Conservation (phyloP, 2,888 invertebrate genomes). For the Apodemia mormo region DNA sequence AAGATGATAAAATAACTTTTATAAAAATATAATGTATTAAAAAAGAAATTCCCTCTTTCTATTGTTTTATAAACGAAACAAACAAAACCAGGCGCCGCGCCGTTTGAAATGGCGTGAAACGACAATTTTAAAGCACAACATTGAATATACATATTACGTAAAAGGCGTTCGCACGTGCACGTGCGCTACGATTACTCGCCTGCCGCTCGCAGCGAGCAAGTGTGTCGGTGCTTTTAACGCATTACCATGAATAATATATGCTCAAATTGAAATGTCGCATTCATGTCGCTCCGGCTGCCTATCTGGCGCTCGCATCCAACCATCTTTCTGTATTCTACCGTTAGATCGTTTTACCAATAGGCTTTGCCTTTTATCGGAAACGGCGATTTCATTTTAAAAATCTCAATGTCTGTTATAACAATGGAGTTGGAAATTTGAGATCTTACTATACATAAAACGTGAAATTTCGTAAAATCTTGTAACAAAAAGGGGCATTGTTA, state of each 20-base stretch:
- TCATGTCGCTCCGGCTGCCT: conserved; percentile 72
- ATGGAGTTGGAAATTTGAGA: conserved; percentile 6
- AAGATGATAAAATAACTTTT: too few relatives aligned
- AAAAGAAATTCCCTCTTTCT: conserved; percentile 47
- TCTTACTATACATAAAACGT: not conserved
- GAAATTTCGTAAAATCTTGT: not conserved
- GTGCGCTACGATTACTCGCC: conserved; percentile 67
- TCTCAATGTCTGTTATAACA: conserved; percentile 21
- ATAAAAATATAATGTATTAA: not conserved
- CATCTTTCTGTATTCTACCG: conserved; percentile 63
- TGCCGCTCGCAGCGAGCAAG: conserved; percentile 57
- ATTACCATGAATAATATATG: conserved; percentile 81
- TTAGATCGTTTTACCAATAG: conserved; percentile 65
- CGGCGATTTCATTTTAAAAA: conserved; percentile 27
- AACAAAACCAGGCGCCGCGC: conserved; percentile 52
- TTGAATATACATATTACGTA: conserved; percentile 69
- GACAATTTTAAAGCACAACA: conserved; percentile 78
- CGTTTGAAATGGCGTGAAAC: conserved; percentile 75
- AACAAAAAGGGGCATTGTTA: conserved; percentile 17
- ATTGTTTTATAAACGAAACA: conserved; percentile 71
- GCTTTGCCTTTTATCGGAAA: conserved; percentile 60
- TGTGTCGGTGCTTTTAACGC: conserved; percentile 77
- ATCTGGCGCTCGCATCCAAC: conserved; percentile 57
- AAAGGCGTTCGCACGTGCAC: conserved; percentile 65
- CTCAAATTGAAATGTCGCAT: conserved; percentile 81